Conservation (phyloP, 2,888 invertebrate species). For the Aromia moschata region DNA sequence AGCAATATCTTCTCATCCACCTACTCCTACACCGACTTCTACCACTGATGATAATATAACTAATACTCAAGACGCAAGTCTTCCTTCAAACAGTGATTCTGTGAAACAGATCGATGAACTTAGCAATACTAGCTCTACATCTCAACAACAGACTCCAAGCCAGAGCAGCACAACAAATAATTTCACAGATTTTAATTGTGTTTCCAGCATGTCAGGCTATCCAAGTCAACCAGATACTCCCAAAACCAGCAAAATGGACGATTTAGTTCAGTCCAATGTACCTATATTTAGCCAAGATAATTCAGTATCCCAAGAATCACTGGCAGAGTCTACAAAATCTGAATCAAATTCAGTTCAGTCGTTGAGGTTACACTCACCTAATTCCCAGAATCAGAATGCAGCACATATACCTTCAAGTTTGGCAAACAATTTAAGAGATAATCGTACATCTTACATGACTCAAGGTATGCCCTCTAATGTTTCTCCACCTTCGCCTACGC, state of each 20-base stretch:
- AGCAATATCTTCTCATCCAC: slow-evolving; percentile 59
- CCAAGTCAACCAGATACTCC: slow-evolving; percentile 51
- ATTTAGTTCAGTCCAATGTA: slow-evolving; percentile 54
- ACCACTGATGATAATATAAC: slow-evolving; percentile 61
- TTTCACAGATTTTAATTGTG: slow-evolving; percentile 61
- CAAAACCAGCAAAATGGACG: slow-evolving; percentile 62
- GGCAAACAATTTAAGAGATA: slow-evolving; percentile 34
- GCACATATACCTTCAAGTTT: slow-evolving; percentile 33
- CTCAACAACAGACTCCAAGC: slow-evolving; percentile 64
- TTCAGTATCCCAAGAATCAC: slow-evolving; percentile 56
- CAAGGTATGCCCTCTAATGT: slow-evolving; percentile 28
- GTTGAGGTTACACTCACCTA: slow-evolving; percentile 30
- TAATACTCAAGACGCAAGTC: slow-evolving; percentile 58
- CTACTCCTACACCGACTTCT: slow-evolving; percentile 61
- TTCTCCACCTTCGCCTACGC: slow-evolving; percentile 38
- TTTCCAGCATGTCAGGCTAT: slow-evolving; percentile 61
- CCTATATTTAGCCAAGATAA: slow-evolving; percentile 56
- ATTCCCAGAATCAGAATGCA: slow-evolving; percentile 40
- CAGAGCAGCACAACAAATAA: slow-evolving; percentile 55
- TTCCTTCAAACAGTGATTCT: slow-evolving; percentile 57
- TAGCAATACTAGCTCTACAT: slow-evolving; percentile 54
- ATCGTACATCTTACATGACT: slow-evolving; percentile 28
- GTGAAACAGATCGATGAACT: slow-evolving; percentile 56
- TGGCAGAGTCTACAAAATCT: slow-evolving; percentile 52
- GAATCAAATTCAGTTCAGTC: slow-evolving; percentile 44